Evolutionary conservation across 1,140 invertebrate species (phyloP), one percentile per base, ranked within the genome.

Genomic region (Dendroctonus valens): DNA sequence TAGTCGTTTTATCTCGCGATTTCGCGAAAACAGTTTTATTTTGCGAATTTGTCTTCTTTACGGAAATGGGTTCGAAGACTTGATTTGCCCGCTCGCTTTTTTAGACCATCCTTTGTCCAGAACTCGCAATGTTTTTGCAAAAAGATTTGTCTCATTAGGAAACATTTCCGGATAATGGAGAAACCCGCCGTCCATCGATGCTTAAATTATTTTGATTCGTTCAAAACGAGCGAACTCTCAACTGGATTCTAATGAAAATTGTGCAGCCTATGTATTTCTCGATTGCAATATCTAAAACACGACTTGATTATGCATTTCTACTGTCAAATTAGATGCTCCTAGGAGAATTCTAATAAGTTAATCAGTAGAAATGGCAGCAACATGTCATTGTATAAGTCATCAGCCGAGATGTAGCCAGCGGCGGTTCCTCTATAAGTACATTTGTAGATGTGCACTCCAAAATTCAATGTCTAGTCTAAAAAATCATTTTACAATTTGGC

Each of bases 11-110:
- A 52, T 52, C 50, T 14, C 15, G 50, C 50, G 15, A 52, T 15
- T 52, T 52, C 46, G 50, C n/a, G 50, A n/a, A 52, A 14, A 52
- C n/a, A 52, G 50, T 52, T 14, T 52, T 52, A 52, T 52, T 52
- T 52, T 52, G 26, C 26, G 26, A 26, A 26, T 26, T 52, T 11
- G 50, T 55, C 26, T 55, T 55, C 41, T 38, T 55, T 11, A 55
- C 26, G 42, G 39, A 52, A 52, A 52, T 52, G 9, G 46, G 14
- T 48, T 48, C 14, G 46, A n/a, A 48, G 14, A 48, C 11, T 5
- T 14, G 11, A 48, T 48, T 48, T 7, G 46, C 14, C 26, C 26
- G 26, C 26, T 26, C 26, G 1, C 26, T 26, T 26, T 26, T 26
- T 26, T 3, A 26, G 26, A 26, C 26, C 26, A 26, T 26, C 26